Conservation (phyloP, 2,888 invertebrate genomes). For the Limnephilus marmoratus region DNA sequence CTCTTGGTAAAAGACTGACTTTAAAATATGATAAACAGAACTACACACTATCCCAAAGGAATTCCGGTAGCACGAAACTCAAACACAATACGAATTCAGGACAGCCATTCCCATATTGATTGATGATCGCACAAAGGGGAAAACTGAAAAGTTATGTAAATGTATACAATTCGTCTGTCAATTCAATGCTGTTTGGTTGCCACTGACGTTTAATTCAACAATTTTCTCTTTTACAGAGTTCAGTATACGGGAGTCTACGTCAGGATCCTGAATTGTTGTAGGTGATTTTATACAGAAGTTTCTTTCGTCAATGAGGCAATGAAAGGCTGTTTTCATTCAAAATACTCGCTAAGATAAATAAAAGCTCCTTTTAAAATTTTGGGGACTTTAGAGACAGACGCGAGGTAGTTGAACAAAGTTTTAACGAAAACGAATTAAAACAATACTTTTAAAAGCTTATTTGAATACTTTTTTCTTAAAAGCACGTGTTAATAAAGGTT, state of each 20-base stretch:
- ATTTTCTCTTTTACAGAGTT: conserved; percentile 28
- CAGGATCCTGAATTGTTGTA: not conserved
- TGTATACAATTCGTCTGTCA: conserved; percentile 50
- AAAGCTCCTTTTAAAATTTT: not conserved
- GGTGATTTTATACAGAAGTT: not conserved
- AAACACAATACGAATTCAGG: conserved; percentile 33
- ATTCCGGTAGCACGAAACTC: conserved; percentile 5
- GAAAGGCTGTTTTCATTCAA: not conserved
- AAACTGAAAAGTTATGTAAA: conserved; percentile 51
- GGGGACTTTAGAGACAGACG: not conserved
- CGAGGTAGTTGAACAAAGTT: not conserved
- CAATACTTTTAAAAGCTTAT: not conserved
- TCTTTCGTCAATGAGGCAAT: not conserved
- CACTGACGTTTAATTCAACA: conserved; percentile 13
- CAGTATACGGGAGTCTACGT: not conserved
- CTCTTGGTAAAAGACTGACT: not conserved
- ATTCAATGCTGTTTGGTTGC: conserved; percentile 42
- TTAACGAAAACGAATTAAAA: not conserved
- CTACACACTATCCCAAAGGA: conserved; percentile 30
- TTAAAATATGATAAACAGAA: not conserved
- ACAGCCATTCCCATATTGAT: conserved; percentile 48
- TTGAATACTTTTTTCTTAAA: not conserved
- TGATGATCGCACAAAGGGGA: conserved; percentile 46
- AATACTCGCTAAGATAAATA: conserved; percentile 2
- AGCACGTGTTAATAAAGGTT: not conserved